A percentile compares a stretch with the other conserved stretches of the same genome.
Evolutionary conservation across 2,888 invertebrate species (phyloP).

Genomic region (Aplocera efformata): DNA sequence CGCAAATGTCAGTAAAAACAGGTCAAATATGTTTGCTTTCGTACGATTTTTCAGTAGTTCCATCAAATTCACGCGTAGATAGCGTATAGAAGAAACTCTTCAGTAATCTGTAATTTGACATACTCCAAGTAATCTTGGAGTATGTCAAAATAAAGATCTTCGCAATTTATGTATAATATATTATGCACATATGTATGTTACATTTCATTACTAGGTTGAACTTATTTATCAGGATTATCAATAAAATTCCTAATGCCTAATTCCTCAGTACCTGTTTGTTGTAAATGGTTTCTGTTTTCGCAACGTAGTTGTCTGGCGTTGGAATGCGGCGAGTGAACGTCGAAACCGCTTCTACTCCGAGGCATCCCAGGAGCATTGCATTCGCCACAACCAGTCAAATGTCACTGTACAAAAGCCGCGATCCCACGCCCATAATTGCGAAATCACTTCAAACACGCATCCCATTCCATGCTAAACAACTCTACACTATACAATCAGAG

Average conservation of each 20-base stretch:
- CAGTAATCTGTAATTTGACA: too few species aligned
- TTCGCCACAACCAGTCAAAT: constrained; percentile 54
- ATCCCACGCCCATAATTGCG: constrained; percentile 40
- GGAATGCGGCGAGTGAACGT: constrained; percentile 74
- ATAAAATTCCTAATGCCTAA: constrained; percentile 17
- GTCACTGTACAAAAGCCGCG: constrained; percentile 64
- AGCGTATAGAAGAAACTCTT: too few species aligned
- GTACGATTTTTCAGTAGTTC: too few species aligned
- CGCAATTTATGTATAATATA: too few species aligned
- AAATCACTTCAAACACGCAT: constrained; percentile 31
- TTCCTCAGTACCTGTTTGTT: constrained; percentile 25
- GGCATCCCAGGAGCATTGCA: constrained; percentile 53
- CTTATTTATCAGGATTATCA: too few species aligned
- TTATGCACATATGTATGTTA: too few species aligned
- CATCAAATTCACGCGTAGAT: too few species aligned
- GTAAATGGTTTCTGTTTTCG: constrained; percentile 48
- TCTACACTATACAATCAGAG: constrained; percentile 23
- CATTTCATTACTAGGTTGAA: too few species aligned
- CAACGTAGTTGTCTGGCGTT: constrained; percentile 40
- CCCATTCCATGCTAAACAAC: constrained; percentile 22
- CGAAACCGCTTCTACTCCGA: constrained; percentile 44
- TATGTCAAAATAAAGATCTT: too few species aligned
- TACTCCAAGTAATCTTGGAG: too few species aligned
- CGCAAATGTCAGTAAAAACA: too few species aligned
- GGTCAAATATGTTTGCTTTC: too few species aligned